A percentile compares a stretch with the other conserved stretches of the same genome.
Evolutionary conservation across 2,113 vertebrate genomes (phyloP).

Genomic region (Saguinus imperator): DNA sequence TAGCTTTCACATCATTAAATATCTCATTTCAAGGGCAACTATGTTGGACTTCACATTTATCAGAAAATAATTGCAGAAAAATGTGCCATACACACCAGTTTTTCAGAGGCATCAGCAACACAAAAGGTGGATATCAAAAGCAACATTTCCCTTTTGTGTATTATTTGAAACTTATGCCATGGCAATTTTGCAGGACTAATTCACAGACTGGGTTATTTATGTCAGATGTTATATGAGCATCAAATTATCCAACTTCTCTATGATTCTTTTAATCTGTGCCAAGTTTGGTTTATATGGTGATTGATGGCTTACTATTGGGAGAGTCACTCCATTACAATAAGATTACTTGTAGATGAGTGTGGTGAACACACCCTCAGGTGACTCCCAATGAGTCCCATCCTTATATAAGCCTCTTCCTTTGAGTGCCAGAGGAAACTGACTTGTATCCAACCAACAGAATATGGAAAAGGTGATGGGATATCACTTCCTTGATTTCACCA

Average conservation of each 20-base stretch:
- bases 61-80: constrained; percentile 53
- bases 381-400: not conserved
- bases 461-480: not conserved
- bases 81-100: not conserved
- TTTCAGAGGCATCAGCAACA: not conserved
- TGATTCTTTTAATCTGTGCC: not conserved
- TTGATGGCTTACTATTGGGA: not conserved
- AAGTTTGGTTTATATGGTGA: not conserved
- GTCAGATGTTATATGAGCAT: not conserved
- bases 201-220: constrained; percentile 3
- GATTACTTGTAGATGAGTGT: constrained; percentile 3
- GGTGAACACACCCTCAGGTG: not conserved
- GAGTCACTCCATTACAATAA: not conserved
- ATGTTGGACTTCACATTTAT: constrained; percentile 18
- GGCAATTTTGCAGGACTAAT: not conserved
- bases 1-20: constrained; percentile 42
- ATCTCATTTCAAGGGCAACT: constrained; percentile 56
- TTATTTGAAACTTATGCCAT: constrained; percentile 28
- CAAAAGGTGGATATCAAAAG: constrained; percentile 6
- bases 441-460: not conserved
- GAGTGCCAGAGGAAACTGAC: not conserved
- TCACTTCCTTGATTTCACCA: not conserved
- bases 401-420: not conserved
- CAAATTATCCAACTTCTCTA: not conserved
- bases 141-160: not conserved